Evolutionary conservation across 2,888 invertebrate genomes (phyloP).

Genomic region (Eupithecia centaureata): DNA sequence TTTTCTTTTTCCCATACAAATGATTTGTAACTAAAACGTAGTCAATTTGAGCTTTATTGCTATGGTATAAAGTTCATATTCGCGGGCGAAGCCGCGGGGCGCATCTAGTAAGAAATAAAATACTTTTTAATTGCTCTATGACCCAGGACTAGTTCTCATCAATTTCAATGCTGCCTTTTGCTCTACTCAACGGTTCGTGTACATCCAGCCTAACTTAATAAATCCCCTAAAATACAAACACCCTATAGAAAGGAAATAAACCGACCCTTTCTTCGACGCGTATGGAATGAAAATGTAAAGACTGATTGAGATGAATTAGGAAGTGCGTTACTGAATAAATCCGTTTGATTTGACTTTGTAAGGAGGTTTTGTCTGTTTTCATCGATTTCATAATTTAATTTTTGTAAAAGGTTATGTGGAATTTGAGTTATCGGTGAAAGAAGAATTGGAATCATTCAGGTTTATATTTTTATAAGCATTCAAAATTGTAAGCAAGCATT

Average conservation of each 20-base stretch:
- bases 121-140: too few species aligned
- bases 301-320: constrained; percentile 21
- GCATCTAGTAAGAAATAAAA: too few species aligned
- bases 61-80: too few species aligned
- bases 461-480: too few species aligned
- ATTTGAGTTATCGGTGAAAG: neutral
- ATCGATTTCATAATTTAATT: neutral
- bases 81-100: too few species aligned
- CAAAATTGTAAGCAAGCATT: too few species aligned
- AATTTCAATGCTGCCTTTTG: too few species aligned
- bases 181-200: neutral
- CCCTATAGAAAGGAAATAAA: constrained; percentile 27
- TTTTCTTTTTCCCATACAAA: too few species aligned
- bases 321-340: neutral
- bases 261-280: constrained; percentile 19
- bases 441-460: too few species aligned
- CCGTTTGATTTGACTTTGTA: neutral
- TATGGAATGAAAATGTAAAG: constrained; percentile 16
- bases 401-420: neutral
- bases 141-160: too few species aligned
- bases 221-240: constrained; percentile 21
- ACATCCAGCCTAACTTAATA: constrained; percentile 19
- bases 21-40: too few species aligned
- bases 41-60: too few species aligned
- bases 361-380: neutral